Evolutionary conservation across 2,888 invertebrate genomes (phyloP).

Genomic region (Eutolmus rufibarbis): DNA sequence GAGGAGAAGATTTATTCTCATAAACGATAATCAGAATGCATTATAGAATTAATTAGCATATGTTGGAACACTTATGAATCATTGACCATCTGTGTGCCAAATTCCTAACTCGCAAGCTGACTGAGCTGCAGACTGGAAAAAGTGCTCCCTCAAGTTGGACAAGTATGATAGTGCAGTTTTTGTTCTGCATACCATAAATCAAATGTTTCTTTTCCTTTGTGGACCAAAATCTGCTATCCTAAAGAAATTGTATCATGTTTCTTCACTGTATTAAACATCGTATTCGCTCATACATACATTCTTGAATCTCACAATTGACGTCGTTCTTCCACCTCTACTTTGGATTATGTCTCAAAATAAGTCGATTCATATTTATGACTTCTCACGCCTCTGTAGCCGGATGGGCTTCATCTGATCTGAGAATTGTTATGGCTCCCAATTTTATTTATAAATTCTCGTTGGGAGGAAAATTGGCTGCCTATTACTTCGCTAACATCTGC

Average conservation of each 20-base stretch:
- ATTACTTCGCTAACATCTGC: background rate
- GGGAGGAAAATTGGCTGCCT: background rate
- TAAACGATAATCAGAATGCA: too few relatives aligned
- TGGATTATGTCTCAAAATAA: background rate
- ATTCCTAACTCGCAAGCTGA: background rate
- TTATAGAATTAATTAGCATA: too few relatives aligned
- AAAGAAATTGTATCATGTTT: background rate
- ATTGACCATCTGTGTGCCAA: background rate
- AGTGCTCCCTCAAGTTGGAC: background rate
- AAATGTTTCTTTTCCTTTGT: background rate
- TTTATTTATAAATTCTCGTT: background rate
- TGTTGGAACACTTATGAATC: too few relatives aligned
- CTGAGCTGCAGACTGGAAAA: background rate
- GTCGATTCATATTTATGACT: slow-evolving; percentile 5
- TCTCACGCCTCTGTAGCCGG: background rate
- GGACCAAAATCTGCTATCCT: background rate
- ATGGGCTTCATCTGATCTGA: background rate
- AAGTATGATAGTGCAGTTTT: background rate
- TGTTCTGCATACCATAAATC: background rate
- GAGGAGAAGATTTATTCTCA: background rate
- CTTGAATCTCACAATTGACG: background rate
- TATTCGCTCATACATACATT: background rate
- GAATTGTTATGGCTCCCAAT: background rate
- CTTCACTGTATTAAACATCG: background rate
- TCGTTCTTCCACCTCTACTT: background rate